Evolutionary conservation across 2,113 vertebrate genomes (phyloP).

Genomic region (Scophthalmus maximus): DNA sequence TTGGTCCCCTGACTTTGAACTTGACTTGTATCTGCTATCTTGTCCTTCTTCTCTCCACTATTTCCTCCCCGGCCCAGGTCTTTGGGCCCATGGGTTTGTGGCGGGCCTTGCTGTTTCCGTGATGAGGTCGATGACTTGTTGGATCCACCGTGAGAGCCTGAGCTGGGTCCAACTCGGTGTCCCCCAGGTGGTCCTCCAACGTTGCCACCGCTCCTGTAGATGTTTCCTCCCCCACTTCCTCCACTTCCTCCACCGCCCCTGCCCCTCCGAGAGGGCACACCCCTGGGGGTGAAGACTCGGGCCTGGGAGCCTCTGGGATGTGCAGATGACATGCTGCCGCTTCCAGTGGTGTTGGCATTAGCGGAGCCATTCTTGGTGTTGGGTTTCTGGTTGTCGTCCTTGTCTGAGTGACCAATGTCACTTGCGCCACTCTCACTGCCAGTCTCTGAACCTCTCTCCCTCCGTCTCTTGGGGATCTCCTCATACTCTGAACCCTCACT

Average conservation of each 20-base stretch:
- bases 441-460: slow-evolving; percentile 91
- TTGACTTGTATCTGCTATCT: slow-evolving; percentile 69
- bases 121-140: slow-evolving; percentile 69
- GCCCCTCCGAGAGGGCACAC: slow-evolving; percentile 90
- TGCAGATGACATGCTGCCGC: slow-evolving; percentile 54
- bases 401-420: slow-evolving; percentile 88
- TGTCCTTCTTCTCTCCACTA: slow-evolving; percentile 81
- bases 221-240: slow-evolving; percentile 74
- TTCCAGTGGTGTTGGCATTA: slow-evolving; percentile 49
- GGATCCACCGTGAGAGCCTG: slow-evolving; percentile 74
- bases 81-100: slow-evolving; percentile 70
- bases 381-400: slow-evolving; percentile 83
- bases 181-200: slow-evolving; percentile 72
- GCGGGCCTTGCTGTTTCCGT: slow-evolving; percentile 78
- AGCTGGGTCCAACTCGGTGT: slow-evolving; percentile 74
- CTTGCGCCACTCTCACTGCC: slow-evolving; percentile 90
- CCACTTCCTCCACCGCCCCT: slow-evolving; percentile 79
- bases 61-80: slow-evolving; percentile 70
- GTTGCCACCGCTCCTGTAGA: slow-evolving; percentile 73
- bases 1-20: slow-evolving; percentile 72
- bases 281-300: slow-evolving; percentile 91
- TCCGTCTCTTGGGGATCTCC: slow-evolving; percentile 91
- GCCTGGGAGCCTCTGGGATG: slow-evolving; percentile 81
- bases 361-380: slow-evolving; percentile 74
- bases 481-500: slow-evolving; percentile 94